Evolutionary conservation across 2,888 invertebrate genomes (phyloP).

Genomic region (Acanthococcus lagerstroemiae): DNA sequence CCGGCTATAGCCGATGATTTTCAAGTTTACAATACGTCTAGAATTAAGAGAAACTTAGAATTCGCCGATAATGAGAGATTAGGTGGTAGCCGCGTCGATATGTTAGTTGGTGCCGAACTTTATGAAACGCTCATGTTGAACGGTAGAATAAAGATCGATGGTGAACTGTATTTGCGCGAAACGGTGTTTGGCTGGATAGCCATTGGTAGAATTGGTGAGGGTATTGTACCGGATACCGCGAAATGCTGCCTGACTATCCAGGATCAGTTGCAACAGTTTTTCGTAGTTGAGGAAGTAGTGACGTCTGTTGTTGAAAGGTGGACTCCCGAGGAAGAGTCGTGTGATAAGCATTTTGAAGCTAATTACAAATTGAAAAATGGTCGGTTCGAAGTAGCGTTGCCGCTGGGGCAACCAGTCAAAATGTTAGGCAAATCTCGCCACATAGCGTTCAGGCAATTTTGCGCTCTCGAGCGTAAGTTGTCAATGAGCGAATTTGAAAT

Average conservation of each 20-base stretch:
- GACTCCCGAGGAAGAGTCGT: conserved; percentile 23
- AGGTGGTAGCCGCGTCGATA: conserved; percentile 32
- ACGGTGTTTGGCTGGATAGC: conserved; percentile 34
- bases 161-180: conserved; percentile 31
- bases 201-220: conserved; percentile 4
- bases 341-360: conserved; percentile 27
- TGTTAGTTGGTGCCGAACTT: conserved; percentile 34
- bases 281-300: conserved; percentile 17
- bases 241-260: neutral
- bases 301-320: neutral
- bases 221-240: neutral
- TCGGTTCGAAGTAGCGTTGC: conserved; percentile 25
- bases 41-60: conserved; percentile 30
- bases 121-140: too few species aligned
- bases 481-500: neutral
- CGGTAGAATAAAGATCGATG: conserved; percentile 1
- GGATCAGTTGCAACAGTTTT: neutral
- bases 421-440: conserved; percentile 25
- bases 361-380: conserved; percentile 15
- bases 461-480: conserved; percentile 9
- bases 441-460: conserved; percentile 26
- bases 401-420: conserved; percentile 11
- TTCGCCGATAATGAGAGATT: conserved; percentile 34
- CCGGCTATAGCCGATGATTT: neutral
- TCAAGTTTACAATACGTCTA: neutral